Base-by-base conservation (phyloP, 2,113 vertebrate species). In the Tylochromis polylepis region DNA sequence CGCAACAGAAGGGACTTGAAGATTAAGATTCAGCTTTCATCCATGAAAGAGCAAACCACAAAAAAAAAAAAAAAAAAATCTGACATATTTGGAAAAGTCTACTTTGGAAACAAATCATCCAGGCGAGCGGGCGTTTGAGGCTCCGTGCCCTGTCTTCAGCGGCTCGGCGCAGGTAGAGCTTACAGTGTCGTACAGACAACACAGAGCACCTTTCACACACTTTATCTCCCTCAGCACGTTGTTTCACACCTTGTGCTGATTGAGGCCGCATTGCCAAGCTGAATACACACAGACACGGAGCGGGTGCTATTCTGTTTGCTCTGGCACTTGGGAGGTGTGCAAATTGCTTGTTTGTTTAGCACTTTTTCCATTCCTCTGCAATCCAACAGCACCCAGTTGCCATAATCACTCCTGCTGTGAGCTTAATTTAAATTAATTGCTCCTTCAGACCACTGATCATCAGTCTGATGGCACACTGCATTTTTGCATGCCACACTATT, bases 311-410 rank as follows among this genome's bases (percentile, higher is more conserved):
- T 91, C 88, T 92, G 94, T 96, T 96, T 92, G 91, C 91, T 90
- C 94, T 95, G 94, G 94, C 94, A 82, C 95, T 84, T 15, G 16
- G 85, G 90, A 92, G 93, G 91, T 90, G 90, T 91, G 91, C 86
- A 92, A 92, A 95, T 95, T 94, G 89, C 92, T 90, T 77, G 92
- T 95, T 95, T 95, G 94, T 94, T 95, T 94, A 91, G 84, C 91
- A 89, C 92, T 89, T 93, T 93, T 93, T 88, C 92, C 92, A 89
- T 91, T 89, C 90, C 89, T 84, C 88, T 36, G 75, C 89, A 27
- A 90, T 87, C 88, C 88, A 85, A 88, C 85, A 90, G 88, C 93
- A 90, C 93, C 93, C 92, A 94, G 91, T 91, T 89, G 90, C 91
- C 91, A 90, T 88, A 81, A 92, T 90, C 87, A 83, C 84, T 83